Base-by-base conservation (phyloP, 2,888 invertebrate species). In the Lepidocyrtinus sp. region DNA sequence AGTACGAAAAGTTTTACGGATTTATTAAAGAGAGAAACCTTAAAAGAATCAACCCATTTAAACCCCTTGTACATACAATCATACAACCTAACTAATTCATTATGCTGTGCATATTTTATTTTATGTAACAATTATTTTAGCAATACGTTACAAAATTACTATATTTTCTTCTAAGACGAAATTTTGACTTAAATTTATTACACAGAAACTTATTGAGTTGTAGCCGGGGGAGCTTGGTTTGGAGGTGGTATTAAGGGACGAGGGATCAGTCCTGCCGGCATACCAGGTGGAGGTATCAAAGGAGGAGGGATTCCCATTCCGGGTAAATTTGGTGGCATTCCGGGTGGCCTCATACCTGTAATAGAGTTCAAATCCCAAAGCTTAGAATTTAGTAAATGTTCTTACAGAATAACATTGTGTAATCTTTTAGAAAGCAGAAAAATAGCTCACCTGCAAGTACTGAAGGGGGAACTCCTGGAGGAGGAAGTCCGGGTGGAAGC, bases 271-370 rank as follows among this genome's bases (percentile, higher is more conserved):
- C 84, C 82, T 45, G 68, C 79, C 7, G 75, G 76, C 75, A 89
- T 91, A 87, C 83, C 90, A 70, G 90, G 90, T 65, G 90, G 90
- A 87, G 90, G 90, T 87, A 90, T 89, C 88, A 91, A 86, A 88
- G 92, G 87, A 88, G 86, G 87, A 91, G 71, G 77, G 1, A 69
- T 68, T 5, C 24, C 15, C 78, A 78, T 78, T 73, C 78, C 77
- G 1, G 91, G 91, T 93, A 95, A 94, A 19, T 92, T 92, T n/a
- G 92, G 91, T 85, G 91, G 92, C 90, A 92, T 91, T 63, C 85
- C 85, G 0, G 93, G 93, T 9, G 92, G 91, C 0, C 91, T 72
- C 81, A 81, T 81, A 21, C 79, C 82, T 75, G 27, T 36, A 36
- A 12, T 36, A 36, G 12, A 36, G 36, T 36, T 12, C 36, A 36